Evolutionary conservation across 2,888 invertebrate species (phyloP), one percentile per base, ranked within the genome.

Genomic region (Cheilosia variabilis): DNA sequence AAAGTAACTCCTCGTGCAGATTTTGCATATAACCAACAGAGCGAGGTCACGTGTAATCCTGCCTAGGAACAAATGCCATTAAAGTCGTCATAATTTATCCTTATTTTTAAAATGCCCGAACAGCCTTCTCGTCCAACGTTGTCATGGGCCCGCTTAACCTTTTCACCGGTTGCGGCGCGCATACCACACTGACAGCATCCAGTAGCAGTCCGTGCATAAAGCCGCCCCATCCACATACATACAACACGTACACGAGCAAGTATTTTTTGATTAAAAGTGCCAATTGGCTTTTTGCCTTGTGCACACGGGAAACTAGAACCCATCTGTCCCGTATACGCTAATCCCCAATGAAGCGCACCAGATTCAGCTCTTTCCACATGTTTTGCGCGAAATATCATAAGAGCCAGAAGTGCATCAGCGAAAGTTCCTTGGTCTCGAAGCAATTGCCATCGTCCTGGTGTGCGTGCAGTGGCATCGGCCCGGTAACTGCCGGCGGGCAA

Each of bases 251-350:
- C 7, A 62, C 55, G 37, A 62, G 37, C 57, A 22, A 78, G 73
- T 69, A 84, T 84, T 71, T 84, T 84, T 75, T 84, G 84, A 84
- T 84, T 84, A 84, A 79, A 78, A 84, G 75, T 73, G 79, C 69
- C 79, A 84, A 84, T 84, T 79, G 83, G 52, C 60, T 78, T 73
- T 65, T 69, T 17, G 66, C 19, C 45, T 73, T 62, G 62, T 68
- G 17, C 17, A 47, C 7, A 22, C 24, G 13, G 13, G 52, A 9
- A 52, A 52, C 34, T 68, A 15, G 37, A 60, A 68, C 63, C 62
- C 78, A 83, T 83, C 78, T 73, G 72, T 63, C 50, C 72, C 62
- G 50, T 17, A 17, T 15, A 27, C 63, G 65, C 58, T 76, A 58
- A 66, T 71, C 57, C 68, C 76, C 81, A 81, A 76, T 76, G 76